Conservation (phyloP, 2,888 invertebrate species). For the Fragum sueziense region DNA sequence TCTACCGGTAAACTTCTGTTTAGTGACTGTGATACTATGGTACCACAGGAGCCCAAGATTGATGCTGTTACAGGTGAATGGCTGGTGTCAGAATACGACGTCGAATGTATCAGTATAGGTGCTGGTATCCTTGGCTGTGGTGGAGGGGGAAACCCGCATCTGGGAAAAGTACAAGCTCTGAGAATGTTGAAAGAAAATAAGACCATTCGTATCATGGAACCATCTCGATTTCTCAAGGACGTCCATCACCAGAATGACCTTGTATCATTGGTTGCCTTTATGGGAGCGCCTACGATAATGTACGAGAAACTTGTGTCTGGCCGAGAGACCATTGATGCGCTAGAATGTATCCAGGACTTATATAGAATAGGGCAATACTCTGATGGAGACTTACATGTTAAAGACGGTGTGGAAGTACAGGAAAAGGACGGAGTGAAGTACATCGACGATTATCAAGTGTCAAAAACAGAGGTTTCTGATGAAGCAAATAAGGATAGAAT, state of each 20-base stretch:
- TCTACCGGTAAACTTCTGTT: conserved; percentile 48
- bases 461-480: background rate
- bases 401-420: conserved; percentile 59
- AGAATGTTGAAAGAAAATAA: conserved; percentile 67
- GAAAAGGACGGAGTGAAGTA: conserved; percentile 58
- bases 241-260: conserved; percentile 61
- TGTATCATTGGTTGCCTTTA: conserved; percentile 65
- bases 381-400: conserved; percentile 57
- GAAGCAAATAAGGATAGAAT: conserved; percentile 49
- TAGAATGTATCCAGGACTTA: conserved; percentile 65
- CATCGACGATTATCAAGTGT: conserved; percentile 65
- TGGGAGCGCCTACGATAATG: conserved; percentile 75
- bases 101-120: conserved; percentile 78
- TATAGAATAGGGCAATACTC: conserved; percentile 60
- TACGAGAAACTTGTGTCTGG: conserved; percentile 72
- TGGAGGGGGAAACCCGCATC: conserved; percentile 78
- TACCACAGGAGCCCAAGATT: conserved; percentile 51
- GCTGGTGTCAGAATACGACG: conserved; percentile 74
- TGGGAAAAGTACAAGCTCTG: conserved; percentile 68
- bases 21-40: conserved; percentile 15
- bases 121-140: conserved; percentile 80
- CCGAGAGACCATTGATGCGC: conserved; percentile 62
- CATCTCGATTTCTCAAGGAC: conserved; percentile 62
- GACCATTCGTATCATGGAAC: conserved; percentile 71
- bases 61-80: conserved; percentile 72